These are phyloP conservation scores for Platypus cylindrus DNA, from an alignment of 2,888 invertebrate genomes.

Conservation along the genomic window DNA sequence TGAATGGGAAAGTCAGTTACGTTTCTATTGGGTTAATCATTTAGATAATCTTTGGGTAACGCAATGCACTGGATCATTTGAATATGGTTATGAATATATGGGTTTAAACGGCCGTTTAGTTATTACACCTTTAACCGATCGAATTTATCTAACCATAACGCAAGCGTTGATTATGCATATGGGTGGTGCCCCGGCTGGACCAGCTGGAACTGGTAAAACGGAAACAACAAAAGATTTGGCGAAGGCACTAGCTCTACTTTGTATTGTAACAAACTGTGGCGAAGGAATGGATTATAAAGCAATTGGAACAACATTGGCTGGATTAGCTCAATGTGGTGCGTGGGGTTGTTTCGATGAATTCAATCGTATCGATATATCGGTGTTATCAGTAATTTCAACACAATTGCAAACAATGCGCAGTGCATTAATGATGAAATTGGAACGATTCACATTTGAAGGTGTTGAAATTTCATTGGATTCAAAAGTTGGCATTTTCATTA, in stretches of 20 bases:
- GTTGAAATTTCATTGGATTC: constrained; percentile 69
- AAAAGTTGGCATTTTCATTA: constrained; percentile 87
- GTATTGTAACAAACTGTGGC: constrained; percentile 83
- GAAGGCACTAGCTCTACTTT: constrained; percentile 72
- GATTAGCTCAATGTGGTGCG: constrained; percentile 76
- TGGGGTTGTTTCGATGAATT: constrained; percentile 97
- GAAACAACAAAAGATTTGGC: constrained; percentile 88
- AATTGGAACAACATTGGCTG: constrained; percentile 61
- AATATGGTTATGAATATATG: constrained; percentile 94
- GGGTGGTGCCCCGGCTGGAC: constrained; percentile 82
- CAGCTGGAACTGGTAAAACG: constrained; percentile 78
- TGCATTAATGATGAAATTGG: constrained; percentile 62
- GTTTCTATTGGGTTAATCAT: constrained; percentile 82
- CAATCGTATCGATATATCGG: constrained; percentile 84
- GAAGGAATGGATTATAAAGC: constrained; percentile 88
- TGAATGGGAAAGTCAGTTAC: constrained; percentile 86
- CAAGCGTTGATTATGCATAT: constrained; percentile 86
- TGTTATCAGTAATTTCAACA: constrained; percentile 83
- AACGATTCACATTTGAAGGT: constrained; percentile 49
- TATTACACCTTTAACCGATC: constrained; percentile 83
- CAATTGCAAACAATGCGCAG: constrained; percentile 82
- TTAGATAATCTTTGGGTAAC: constrained; percentile 68
- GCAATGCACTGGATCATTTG: constrained; percentile 78
- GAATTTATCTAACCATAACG: constrained; percentile 85
- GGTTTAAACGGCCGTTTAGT: constrained; percentile 84